A percentile compares a stretch with the other conserved stretches of the same genome.
Conservation (phyloP, 2,113 vertebrate species). For the Lophius piscatorius region DNA sequence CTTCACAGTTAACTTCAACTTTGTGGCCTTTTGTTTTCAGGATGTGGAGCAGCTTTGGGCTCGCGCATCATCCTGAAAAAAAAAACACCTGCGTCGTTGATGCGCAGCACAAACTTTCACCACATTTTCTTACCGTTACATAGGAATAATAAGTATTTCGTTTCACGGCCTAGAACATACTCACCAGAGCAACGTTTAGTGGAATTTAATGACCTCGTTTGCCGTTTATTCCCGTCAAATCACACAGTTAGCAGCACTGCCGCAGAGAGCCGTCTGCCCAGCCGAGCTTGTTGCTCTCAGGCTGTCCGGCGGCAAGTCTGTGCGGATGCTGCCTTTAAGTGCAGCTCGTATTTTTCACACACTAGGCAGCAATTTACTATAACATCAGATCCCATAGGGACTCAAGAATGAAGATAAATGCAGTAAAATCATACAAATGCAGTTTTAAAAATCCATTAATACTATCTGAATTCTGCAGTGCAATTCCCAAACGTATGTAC, state of each 20-base stretch:
- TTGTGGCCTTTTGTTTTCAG: not conserved
- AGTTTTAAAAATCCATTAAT: too few species aligned
- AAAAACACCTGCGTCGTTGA: constrained; percentile 39
- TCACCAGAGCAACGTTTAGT: constrained; percentile 17
- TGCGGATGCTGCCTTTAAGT: constrained; percentile 47
- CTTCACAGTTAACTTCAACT: constrained; percentile 9
- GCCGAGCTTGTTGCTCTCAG: constrained; percentile 58
- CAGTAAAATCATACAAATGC: too few species aligned
- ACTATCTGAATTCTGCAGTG: too few species aligned
- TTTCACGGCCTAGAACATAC: not conserved
- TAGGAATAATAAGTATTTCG: not conserved
- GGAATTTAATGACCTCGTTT: not conserved
- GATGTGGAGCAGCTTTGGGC: not conserved
- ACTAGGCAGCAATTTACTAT: too few species aligned
- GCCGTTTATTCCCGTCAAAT: not conserved
- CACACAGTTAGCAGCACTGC: not conserved
- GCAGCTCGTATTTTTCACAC: constrained; percentile 25
- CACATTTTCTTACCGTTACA: not conserved
- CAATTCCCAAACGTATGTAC: too few species aligned
- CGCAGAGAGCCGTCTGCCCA: constrained; percentile 30
- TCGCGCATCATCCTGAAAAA: constrained; percentile 30
- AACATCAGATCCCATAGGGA: too few species aligned
- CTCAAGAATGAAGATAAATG: too few species aligned
- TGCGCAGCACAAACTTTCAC: constrained; percentile 42
- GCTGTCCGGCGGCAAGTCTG: constrained; percentile 26